These are phyloP conservation scores for Prunella himalayana DNA, from an alignment of 2,113 vertebrate species.

Conservation along the genomic window DNA sequence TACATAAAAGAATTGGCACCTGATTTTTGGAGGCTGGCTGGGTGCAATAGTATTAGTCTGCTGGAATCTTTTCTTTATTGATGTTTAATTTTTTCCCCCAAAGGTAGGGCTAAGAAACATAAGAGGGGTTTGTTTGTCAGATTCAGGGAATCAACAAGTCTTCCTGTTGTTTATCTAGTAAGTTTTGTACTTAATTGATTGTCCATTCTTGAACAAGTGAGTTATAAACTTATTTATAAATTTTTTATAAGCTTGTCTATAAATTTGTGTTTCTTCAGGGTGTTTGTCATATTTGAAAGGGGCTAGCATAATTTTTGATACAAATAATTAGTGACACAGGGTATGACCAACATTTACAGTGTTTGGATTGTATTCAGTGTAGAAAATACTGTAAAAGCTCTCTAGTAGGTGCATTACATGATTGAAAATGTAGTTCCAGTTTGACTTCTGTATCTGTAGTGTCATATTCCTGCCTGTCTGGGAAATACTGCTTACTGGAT, in stretches of 20 bases:
- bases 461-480: neutral
- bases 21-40: accelerated
- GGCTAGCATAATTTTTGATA: neutral
- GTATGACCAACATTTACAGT: neutral
- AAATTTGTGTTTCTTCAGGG: neutral
- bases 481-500: neutral
- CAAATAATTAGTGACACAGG: neutral
- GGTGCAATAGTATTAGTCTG: neutral
- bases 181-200: neutral
- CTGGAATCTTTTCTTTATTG: neutral
- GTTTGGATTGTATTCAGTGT: neutral
- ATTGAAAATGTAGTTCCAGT: neutral
- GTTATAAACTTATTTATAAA: neutral
- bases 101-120: neutral
- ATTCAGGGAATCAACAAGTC: neutral
- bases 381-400: neutral
- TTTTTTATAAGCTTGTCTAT: neutral
- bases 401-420: accelerated
- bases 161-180: neutral
- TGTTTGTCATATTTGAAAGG: neutral
- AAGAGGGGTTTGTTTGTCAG: neutral
- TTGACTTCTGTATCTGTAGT: neutral
- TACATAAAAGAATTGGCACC: neutral
- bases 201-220: neutral
- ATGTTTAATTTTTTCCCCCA: neutral